Conservation (phyloP, 2,113 vertebrate genomes). For the Bothrops jararaca region DNA sequence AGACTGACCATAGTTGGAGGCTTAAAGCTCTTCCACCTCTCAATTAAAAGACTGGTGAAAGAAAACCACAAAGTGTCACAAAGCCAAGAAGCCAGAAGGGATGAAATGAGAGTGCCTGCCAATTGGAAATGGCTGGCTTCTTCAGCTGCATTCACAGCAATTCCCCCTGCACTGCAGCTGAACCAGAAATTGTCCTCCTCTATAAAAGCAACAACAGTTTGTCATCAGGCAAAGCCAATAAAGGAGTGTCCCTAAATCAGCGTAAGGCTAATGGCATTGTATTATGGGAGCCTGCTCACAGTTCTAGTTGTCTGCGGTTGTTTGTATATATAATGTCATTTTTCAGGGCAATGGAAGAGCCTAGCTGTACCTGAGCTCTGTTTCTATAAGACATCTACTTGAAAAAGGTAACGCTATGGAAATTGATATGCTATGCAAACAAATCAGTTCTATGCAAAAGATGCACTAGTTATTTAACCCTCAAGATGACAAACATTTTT, state of each 20-base stretch:
- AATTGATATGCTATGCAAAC: conserved; percentile 7
- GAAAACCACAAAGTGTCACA: neutral
- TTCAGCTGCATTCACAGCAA: neutral
- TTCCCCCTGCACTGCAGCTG: neutral
- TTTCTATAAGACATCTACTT: conserved; percentile 13
- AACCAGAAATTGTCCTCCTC: neutral
- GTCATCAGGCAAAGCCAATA: neutral
- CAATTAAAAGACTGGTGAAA: neutral
- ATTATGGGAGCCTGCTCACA: neutral
- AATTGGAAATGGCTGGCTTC: neutral
- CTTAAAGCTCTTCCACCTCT: neutral
- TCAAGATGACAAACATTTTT: neutral
- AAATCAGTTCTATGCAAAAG: conserved; percentile 36
- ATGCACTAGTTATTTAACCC: conserved; percentile 35
- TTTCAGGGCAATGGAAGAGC: conserved; percentile 22
- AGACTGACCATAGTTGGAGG: neutral
- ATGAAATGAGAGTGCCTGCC: neutral
- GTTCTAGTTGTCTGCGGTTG: neutral
- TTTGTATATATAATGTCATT: neutral
- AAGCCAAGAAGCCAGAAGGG: neutral
- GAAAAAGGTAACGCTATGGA: conserved; percentile 27
- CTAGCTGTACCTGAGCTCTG: conserved; percentile 22
- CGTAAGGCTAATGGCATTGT: neutral
- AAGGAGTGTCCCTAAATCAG: neutral
- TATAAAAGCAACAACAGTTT: neutral